A percentile compares a stretch with the other conserved stretches of the same genome.
These are phyloP conservation scores for Parnassius orleans DNA, from an alignment of 2,888 invertebrate genomes.

Conservation along the genomic window DNA sequence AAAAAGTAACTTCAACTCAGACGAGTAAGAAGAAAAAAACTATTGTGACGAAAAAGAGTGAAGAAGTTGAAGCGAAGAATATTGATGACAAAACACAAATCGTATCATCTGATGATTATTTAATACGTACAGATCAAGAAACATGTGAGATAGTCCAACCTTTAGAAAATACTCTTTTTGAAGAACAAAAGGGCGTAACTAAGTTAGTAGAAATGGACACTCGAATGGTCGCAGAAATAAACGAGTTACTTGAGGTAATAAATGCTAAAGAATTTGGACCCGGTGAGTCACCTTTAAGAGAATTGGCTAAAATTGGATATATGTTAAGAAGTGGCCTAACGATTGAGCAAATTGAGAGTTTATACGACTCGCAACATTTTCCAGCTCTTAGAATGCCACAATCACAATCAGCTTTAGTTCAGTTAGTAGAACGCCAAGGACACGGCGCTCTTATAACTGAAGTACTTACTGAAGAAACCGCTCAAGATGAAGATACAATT, in stretches of 20 bases:
- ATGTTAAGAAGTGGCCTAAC: conserved; percentile 88
- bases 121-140: conserved; percentile 80
- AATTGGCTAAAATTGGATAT: conserved; percentile 91
- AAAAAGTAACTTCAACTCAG: conserved; percentile 39
- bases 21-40: conserved; percentile 68
- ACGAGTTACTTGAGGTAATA: conserved; percentile 86
- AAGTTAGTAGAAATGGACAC: conserved; percentile 78
- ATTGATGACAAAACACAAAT: conserved; percentile 53
- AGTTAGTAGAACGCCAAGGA: conserved; percentile 91
- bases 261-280: conserved; percentile 90
- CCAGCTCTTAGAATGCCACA: conserved; percentile 89
- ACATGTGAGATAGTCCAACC: conserved; percentile 78
- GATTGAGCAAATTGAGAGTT: conserved; percentile 87
- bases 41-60: conserved; percentile 73
- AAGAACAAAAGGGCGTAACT: conserved; percentile 78
- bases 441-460: conserved; percentile 90
- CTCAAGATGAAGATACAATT: conserved; percentile 87
- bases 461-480: conserved; percentile 89
- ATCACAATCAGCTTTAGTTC: conserved; percentile 91
- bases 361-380: conserved; percentile 90
- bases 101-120: conserved; percentile 79
- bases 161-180: conserved; percentile 78
- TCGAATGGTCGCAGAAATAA: conserved; percentile 85
- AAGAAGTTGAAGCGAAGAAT: conserved; percentile 80
- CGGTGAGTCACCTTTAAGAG: conserved; percentile 88